Evolutionary conservation across 2,113 vertebrate species (phyloP).

Genomic region (Onychorhynchus coronatus): DNA sequence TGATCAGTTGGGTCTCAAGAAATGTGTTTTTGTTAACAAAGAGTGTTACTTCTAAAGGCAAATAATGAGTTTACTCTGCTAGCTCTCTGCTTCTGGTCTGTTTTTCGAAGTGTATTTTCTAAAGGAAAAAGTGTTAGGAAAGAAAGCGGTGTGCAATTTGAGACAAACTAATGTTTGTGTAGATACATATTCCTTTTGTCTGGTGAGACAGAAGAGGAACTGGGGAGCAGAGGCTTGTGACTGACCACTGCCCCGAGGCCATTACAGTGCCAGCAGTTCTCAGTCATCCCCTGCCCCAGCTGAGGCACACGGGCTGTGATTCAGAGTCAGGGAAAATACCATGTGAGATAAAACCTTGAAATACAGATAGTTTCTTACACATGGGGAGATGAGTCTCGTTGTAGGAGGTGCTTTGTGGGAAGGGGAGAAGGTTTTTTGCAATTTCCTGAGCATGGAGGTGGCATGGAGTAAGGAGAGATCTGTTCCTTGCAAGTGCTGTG

Average conservation of each 20-base stretch:
- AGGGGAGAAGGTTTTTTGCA: not conserved
- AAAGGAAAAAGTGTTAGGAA: not conserved
- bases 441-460: not conserved
- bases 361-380: fast-evolving
- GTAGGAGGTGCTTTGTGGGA: not conserved
- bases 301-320: not conserved
- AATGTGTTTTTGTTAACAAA: not conserved
- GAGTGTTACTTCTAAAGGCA: not conserved
- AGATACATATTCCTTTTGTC: fast-evolving
- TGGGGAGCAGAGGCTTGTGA: not conserved
- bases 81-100: not conserved
- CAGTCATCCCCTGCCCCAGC: not conserved
- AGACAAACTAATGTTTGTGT: not conserved
- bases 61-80: too few relatives aligned
- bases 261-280: not conserved
- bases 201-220: slow-evolving; percentile 1
- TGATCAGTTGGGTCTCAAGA: not conserved
- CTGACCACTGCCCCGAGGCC: not conserved
- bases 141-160: not conserved
- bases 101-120: not conserved
- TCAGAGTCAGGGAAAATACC: slow-evolving; percentile 36
- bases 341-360: not conserved
- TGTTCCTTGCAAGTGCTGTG: not conserved
- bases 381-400: fast-evolving
- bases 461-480: not conserved